These are phyloP conservation scores for Euglossa dilemma DNA, from an alignment of 1,140 invertebrate species.

Conservation along the genomic window DNA sequence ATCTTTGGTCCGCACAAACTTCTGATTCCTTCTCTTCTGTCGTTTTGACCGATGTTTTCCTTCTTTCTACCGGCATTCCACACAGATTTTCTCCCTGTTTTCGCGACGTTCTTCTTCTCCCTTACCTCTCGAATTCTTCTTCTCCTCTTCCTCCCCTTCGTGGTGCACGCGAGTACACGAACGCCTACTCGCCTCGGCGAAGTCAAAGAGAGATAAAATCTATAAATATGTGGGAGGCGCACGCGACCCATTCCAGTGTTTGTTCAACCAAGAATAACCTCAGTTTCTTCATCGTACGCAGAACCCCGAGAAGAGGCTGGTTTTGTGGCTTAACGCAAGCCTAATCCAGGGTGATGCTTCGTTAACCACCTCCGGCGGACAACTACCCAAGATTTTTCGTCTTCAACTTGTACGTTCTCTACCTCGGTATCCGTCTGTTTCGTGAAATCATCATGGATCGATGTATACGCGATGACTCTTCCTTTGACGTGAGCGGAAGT, in stretches of 20 bases:
- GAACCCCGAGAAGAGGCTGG: slow-evolving; percentile 75
- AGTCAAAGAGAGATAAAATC: slow-evolving; percentile 82
- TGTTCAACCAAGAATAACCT: slow-evolving; percentile 83
- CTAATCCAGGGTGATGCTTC: slow-evolving; percentile 64
- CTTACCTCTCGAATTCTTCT: slow-evolving; percentile 7
- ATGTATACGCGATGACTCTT: neutral
- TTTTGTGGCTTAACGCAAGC: slow-evolving; percentile 80
- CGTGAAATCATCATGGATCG: neutral
- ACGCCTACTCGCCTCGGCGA: slow-evolving; percentile 71
- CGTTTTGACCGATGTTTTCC: neutral
- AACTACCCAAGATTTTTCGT: neutral
- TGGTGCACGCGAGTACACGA: slow-evolving; percentile 65
- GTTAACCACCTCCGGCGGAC: slow-evolving; percentile 54
- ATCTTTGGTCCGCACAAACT: neutral
- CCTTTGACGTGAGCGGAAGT: neutral
- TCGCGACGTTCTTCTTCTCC: slow-evolving; percentile 22
- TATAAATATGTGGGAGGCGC: slow-evolving; percentile 83
- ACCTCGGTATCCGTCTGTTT: neutral
- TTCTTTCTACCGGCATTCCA: slow-evolving; percentile 24
- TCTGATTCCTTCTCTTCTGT: slow-evolving; percentile 3
- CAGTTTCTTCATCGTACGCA: slow-evolving; percentile 79
- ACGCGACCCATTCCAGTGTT: slow-evolving; percentile 82
- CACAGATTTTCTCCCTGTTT: slow-evolving; percentile 52
- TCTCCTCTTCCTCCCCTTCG: slow-evolving; percentile 27
- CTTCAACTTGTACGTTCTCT: neutral